Evolutionary conservation across 2,888 invertebrate genomes (phyloP).

Genomic region (Ferdinandea cuprea): DNA sequence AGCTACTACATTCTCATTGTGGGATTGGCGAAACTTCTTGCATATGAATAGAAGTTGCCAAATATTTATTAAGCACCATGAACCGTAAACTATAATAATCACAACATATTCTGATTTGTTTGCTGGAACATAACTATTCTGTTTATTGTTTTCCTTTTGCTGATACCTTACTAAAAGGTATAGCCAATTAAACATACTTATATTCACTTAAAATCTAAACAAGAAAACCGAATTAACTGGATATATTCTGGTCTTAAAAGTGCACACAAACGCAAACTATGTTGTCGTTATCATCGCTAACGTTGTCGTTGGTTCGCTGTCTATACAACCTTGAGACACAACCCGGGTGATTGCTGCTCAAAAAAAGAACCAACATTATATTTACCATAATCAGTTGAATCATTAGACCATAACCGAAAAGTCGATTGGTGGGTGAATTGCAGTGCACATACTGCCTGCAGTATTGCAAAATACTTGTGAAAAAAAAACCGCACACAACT

Average conservation of each 20-base stretch:
- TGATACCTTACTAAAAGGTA: constrained; percentile 15
- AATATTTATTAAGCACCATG: no score
- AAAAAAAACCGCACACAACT: constrained; percentile 7
- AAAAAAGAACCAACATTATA: constrained; percentile 7
- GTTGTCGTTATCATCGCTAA: constrained; percentile 32
- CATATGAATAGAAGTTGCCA: no score
- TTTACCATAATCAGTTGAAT: constrained; percentile 57
- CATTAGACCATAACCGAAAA: constrained; percentile 67
- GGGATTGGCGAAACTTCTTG: no score
- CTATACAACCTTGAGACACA: constrained; percentile 62
- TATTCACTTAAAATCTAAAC: constrained; percentile 45
- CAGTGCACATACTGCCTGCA: constrained; percentile 43
- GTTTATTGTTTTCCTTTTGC: no score
- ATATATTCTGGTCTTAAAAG: constrained; percentile 45
- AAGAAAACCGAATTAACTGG: constrained; percentile 49
- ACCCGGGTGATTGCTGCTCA: constrained; percentile 37
- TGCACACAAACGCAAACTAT: constrained; percentile 22
- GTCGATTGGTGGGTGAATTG: constrained; percentile 64
- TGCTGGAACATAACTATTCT: not conserved
- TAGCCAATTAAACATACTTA: constrained; percentile 51
- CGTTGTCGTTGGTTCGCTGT: constrained; percentile 18
- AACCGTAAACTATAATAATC: no score
- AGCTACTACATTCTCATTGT: no score
- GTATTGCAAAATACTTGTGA: constrained; percentile 16
- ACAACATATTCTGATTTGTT: constrained; percentile 47